These are phyloP conservation scores for Sipha maydis DNA, from an alignment of 2,888 invertebrate species.

Conservation along the genomic window DNA sequence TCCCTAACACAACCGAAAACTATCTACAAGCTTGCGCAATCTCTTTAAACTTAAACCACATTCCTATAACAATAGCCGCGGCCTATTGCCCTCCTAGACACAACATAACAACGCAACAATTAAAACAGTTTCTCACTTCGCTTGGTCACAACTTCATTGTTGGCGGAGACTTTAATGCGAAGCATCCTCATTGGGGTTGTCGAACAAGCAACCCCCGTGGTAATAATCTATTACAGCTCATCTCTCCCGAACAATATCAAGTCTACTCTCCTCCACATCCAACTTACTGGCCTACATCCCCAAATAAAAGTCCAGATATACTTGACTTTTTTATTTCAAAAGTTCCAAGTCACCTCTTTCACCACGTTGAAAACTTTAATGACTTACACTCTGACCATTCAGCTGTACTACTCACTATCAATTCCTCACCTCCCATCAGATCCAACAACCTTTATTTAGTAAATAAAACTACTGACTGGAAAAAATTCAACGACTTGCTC, in stretches of 20 bases:
- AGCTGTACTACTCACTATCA: slow-evolving; percentile 1
- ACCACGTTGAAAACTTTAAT: not conserved
- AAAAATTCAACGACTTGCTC: not conserved
- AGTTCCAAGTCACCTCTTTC: not conserved
- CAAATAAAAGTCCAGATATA: slow-evolving; percentile 34
- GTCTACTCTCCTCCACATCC: not conserved
- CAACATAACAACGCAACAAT: too few species aligned
- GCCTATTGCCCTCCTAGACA: slow-evolving; percentile 18
- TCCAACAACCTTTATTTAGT: not conserved
- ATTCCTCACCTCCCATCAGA: too few species aligned
- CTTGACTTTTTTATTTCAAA: slow-evolving; percentile 34
- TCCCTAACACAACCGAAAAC: not conserved
- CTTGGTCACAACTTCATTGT: slow-evolving; percentile 20
- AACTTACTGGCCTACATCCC: slow-evolving; percentile 1
- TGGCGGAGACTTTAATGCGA: not conserved
- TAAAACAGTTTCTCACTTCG: not conserved
- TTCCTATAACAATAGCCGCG: slow-evolving; percentile 6
- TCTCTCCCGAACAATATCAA: too few species aligned
- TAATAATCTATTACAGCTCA: too few species aligned
- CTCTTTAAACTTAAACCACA: slow-evolving; percentile 11
- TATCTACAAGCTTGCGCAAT: slow-evolving; percentile 18
- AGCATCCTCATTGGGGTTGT: slow-evolving; percentile 2
- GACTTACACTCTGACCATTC: slow-evolving; percentile 23
- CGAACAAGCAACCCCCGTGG: not conserved
- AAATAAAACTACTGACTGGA: slow-evolving; percentile 39